Percentiles rank a stretch among this genome's conserved stretches.
Evolutionary conservation across 1,140 invertebrate species (phyloP).

Genomic region (Drosophila saltans): DNA sequence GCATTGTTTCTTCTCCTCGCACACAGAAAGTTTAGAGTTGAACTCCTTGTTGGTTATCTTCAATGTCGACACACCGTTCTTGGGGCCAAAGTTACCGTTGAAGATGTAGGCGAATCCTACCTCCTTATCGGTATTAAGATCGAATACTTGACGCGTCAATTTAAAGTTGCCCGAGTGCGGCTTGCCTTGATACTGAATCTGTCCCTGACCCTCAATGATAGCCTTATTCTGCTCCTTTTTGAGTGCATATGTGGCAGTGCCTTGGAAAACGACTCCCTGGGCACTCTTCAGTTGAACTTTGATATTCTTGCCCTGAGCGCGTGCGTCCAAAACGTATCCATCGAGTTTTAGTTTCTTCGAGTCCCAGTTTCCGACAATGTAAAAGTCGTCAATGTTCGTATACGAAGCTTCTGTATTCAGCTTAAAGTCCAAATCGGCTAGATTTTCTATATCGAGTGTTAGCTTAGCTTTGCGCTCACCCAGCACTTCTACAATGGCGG

Average conservation of each 20-base stretch:
- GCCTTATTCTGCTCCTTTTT: constrained; percentile 88
- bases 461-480: constrained; percentile 85
- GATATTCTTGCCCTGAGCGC: constrained; percentile 87
- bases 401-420: constrained; percentile 85
- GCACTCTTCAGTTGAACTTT: constrained; percentile 86
- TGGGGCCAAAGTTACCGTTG: constrained; percentile 84
- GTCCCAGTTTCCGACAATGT: constrained; percentile 86
- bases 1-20: constrained; percentile 90
- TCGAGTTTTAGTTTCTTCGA: constrained; percentile 87
- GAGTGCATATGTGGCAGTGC: constrained; percentile 86
- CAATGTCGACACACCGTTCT: constrained; percentile 86
- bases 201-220: constrained; percentile 87
- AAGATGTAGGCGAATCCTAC: constrained; percentile 86
- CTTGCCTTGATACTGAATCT: constrained; percentile 86
- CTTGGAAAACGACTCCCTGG: constrained; percentile 87
- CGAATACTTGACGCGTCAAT: constrained; percentile 86
- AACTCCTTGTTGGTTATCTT: constrained; percentile 89
- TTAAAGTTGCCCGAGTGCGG: constrained; percentile 89
- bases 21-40: constrained; percentile 88
- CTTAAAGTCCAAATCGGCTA: constrained; percentile 84
- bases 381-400: constrained; percentile 87
- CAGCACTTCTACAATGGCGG: constrained; percentile 84
- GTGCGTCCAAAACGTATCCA: constrained; percentile 87
- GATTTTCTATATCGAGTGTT: constrained; percentile 84
- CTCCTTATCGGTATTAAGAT: constrained; percentile 85